These are phyloP conservation scores for Tenualosa thibaudeaui DNA, from an alignment of 2,797 vertebrate species.

Conservation along the genomic window DNA sequence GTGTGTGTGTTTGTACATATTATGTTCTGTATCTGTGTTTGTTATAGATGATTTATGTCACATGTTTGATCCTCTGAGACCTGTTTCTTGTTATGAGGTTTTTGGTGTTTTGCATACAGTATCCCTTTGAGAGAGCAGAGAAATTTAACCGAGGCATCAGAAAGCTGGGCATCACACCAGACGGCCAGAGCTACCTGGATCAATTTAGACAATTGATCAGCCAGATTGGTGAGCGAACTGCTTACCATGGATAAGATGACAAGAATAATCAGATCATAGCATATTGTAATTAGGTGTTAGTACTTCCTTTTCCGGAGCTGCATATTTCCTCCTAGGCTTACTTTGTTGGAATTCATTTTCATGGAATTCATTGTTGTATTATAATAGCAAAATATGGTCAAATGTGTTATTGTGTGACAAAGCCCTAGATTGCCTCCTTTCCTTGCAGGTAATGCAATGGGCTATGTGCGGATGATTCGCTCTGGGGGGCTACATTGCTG, in stretches of 20 bases:
- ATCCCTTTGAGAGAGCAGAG: conserved; percentile 96
- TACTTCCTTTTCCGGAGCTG: background rate
- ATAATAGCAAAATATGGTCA: background rate
- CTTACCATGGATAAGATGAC: background rate
- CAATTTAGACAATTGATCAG: conserved; percentile 98
- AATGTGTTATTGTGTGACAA: background rate
- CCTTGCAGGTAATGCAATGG: conserved; percentile 92
- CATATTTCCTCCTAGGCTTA: background rate
- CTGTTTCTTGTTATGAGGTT: conserved; percentile 13
- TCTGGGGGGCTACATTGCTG: conserved; percentile 98
- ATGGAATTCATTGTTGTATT: too few relatives aligned
- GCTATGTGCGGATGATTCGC: conserved; percentile 97
- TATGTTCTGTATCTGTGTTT: background rate
- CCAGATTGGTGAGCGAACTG: conserved; percentile 85
- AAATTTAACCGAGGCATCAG: conserved; percentile 98
- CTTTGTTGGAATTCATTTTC: background rate
- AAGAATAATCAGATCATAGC: background rate
- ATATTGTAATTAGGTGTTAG: background rate
- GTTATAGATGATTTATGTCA: background rate
- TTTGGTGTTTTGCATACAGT: conserved; percentile 69
- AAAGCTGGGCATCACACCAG: conserved; percentile 94
- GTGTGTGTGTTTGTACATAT: background rate
- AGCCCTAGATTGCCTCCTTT: background rate
- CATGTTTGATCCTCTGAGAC: background rate
- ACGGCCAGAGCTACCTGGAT: conserved; percentile 97